A percentile compares a stretch with the other conserved stretches of the same genome.
Evolutionary conservation across 2,888 invertebrate genomes (phyloP).

Genomic region (Hipparchia sbordonii): DNA sequence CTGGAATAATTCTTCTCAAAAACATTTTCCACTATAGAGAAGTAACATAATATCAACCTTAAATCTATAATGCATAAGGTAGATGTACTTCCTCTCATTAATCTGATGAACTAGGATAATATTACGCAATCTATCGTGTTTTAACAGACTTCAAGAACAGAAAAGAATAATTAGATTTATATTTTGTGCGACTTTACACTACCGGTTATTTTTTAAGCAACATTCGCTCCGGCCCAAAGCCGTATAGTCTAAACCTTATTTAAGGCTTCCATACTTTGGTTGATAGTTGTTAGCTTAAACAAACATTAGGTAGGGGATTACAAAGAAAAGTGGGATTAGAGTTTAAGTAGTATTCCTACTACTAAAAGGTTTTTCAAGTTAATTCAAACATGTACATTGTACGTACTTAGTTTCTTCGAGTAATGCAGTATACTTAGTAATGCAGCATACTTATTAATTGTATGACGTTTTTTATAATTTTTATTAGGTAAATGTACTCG

Average conservation of each 20-base stretch:
- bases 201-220: not conserved
- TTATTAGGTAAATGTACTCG: no score
- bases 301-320: not conserved
- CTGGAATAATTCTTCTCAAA: no score
- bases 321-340: conserved; percentile 8
- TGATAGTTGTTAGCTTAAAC: conserved; percentile 5
- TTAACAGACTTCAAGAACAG: not conserved
- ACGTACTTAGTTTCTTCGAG: not conserved
- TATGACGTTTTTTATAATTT: not conserved
- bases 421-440: not conserved
- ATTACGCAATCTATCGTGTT: not conserved
- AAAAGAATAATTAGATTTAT: not conserved
- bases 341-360: not conserved
- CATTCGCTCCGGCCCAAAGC: not conserved
- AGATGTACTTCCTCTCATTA: no score
- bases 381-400: not conserved
- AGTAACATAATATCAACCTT: no score
- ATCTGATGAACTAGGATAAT: no score
- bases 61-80: no score
- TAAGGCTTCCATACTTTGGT: not conserved
- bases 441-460: not conserved
- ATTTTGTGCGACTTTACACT: not conserved
- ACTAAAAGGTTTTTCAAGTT: not conserved
- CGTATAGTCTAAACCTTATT: not conserved
- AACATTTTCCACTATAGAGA: no score